Evolutionary conservation across 1,140 invertebrate genomes (phyloP).

Genomic region (Bombus superbus): DNA sequence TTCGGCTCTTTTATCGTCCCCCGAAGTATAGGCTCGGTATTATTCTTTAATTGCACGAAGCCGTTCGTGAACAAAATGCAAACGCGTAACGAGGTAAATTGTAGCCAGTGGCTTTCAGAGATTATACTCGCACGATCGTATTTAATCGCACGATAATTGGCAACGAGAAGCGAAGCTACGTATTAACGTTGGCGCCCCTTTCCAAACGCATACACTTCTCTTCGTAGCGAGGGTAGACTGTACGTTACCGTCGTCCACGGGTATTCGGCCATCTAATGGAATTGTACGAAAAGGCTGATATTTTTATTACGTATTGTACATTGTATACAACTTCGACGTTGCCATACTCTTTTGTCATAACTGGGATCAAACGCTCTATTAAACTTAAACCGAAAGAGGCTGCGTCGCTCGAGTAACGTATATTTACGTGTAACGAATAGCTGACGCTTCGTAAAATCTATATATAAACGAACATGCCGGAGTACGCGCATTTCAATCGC

Average conservation of each 20-base stretch:
- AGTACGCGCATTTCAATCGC: too few species aligned
- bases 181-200: constrained; percentile 4
- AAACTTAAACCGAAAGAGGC: too few species aligned
- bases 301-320: neutral
- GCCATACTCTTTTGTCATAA: too few species aligned
- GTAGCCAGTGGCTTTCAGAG: constrained; percentile 12
- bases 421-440: too few species aligned
- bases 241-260: neutral
- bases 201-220: neutral
- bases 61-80: neutral
- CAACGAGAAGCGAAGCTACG: constrained; percentile 17
- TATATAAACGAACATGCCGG: too few species aligned
- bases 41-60: constrained; percentile 18
- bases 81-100: constrained; percentile 40
- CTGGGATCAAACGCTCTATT: too few species aligned
- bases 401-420: too few species aligned
- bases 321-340: too few species aligned
- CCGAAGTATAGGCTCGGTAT: neutral
- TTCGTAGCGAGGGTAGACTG: neutral
- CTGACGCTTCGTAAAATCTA: too few species aligned
- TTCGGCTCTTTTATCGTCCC: neutral
- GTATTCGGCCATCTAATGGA: neutral
- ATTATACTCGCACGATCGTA: constrained; percentile 30
- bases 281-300: neutral
- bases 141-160: constrained; percentile 39